Conservation (phyloP, 2,113 vertebrate species). For the Cyphomyrus plagiostoma region DNA sequence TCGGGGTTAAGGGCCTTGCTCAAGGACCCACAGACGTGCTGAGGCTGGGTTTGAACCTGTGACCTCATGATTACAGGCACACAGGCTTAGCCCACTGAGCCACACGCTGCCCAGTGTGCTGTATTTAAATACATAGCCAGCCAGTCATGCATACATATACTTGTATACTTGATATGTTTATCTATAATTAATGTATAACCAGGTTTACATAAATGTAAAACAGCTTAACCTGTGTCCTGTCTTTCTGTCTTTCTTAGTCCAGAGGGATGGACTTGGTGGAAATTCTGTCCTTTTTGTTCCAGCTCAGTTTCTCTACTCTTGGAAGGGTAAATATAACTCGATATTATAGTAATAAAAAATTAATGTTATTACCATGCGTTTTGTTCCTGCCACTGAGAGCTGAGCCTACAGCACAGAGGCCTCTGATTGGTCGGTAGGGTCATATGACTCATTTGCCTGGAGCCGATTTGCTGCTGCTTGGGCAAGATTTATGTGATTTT, state of each 20-base stretch:
- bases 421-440: neutral
- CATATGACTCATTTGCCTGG: neutral
- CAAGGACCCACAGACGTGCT: too few relatives aligned
- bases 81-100: too few relatives aligned
- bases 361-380: neutral
- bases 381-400: neutral
- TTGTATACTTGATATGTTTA: neutral
- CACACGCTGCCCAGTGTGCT: too few relatives aligned
- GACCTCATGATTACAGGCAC: too few relatives aligned
- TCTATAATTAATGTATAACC: neutral
- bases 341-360: neutral
- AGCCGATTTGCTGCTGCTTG: neutral
- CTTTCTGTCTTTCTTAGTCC: constrained; percentile 51
- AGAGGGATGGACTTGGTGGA: constrained; percentile 88
- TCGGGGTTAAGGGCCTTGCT: too few relatives aligned
- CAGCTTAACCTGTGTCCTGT: neutral
- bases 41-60: too few relatives aligned
- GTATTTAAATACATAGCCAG: neutral
- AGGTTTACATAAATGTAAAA: neutral
- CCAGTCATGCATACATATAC: neutral
- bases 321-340: constrained; percentile 64
- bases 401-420: neutral
- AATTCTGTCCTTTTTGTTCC: constrained; percentile 86
- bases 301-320: constrained; percentile 87
- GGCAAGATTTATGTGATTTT: neutral